Conservation (phyloP, 1,140 invertebrate species). For the Hycleus cichorii region DNA sequence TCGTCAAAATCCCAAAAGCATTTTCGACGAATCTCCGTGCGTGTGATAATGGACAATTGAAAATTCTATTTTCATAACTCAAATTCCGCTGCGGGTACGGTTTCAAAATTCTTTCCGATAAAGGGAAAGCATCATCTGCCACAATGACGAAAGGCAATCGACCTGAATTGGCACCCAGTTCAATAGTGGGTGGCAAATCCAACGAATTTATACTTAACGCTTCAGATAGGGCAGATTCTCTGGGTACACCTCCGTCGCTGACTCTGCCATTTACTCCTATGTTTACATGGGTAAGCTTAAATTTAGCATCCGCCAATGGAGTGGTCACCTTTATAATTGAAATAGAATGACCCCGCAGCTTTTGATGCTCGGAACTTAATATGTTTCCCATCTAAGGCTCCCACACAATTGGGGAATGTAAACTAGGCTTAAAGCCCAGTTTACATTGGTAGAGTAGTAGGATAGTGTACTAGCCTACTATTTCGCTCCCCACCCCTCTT, state of each 20-base stretch:
- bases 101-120: constrained; percentile 41
- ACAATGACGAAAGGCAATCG: constrained; percentile 27
- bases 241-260: constrained; percentile 31
- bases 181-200: constrained; percentile 28
- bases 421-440: no score
- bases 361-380: no score
- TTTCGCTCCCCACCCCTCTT: no score
- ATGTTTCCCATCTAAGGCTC: no score
- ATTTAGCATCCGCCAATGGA: constrained; percentile 40
- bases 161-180: constrained; percentile 29
- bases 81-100: constrained; percentile 37
- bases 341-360: no score
- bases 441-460: no score
- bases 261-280: constrained; percentile 40
- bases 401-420: no score
- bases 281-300: constrained; percentile 40
- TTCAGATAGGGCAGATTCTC: constrained; percentile 7
- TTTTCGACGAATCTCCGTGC: constrained; percentile 38
- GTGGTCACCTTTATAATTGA: constrained; percentile 41
- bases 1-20: constrained; percentile 40
- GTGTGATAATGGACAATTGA: constrained; percentile 43
- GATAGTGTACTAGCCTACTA: no score
- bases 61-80: constrained; percentile 37
- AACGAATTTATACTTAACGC: constrained; percentile 16
- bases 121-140: constrained; percentile 44